phyloP scores from a whole-genome alignment of 2,113 vertebrate species.

The Danio rerio region GRCz12tu NC_133197.1:21618501-21619000 shows the following conservation, averaged over 20 bases:
- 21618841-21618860: constrained; percentile 59
- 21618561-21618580: background rate
- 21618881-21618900: background rate
- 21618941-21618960: constrained; percentile 61
- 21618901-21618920: constrained; percentile 50
- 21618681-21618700: background rate
- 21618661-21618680: background rate
- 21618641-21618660: background rate
- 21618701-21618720: background rate
- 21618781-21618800: constrained; percentile 9
- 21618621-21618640: background rate
- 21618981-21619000: constrained; percentile 73
- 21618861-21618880: constrained; percentile 61
- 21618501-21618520: background rate
- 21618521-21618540: background rate
- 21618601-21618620: background rate
- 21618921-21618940: constrained; percentile 59
- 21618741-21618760: background rate
- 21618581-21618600: background rate
- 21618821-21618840: constrained; percentile 67
- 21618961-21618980: constrained; percentile 52
- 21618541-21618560: background rate
- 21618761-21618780: background rate
- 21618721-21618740: background rate
- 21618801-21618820: constrained; percentile 40